Conservation (phyloP, 2,888 invertebrate genomes). For the Cistogaster globosa region DNA sequence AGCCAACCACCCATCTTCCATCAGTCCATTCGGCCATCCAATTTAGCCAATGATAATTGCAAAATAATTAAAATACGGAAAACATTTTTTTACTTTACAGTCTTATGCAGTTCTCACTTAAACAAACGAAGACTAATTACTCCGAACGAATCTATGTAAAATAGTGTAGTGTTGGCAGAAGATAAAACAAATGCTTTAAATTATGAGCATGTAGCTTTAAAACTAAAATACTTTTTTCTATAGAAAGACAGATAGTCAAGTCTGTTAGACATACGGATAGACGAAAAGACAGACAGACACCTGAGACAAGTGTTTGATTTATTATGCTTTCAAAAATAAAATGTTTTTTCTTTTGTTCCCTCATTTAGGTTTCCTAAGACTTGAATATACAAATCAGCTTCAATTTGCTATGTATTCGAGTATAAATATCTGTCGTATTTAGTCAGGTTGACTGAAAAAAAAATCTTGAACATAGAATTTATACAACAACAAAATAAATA, state of each 20-base stretch:
- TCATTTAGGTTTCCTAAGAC: slow-evolving; percentile 4
- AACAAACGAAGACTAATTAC: slow-evolving; percentile 63
- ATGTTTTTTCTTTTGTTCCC: slow-evolving; percentile 1
- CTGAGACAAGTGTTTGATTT: slow-evolving; percentile 72
- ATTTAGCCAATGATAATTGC: slow-evolving; percentile 50
- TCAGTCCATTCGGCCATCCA: slow-evolving; percentile 1
- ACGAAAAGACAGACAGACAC: slow-evolving; percentile 32
- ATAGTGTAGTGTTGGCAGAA: slow-evolving; percentile 21
- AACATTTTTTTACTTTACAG: slow-evolving; percentile 27
- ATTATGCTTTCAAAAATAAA: slow-evolving; percentile 71
- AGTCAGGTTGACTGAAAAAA: slow-evolving; percentile 17
- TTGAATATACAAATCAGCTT: slow-evolving; percentile 48
- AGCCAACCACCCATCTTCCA: not conserved
- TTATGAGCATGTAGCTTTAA: slow-evolving; percentile 45
- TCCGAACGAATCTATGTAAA: slow-evolving; percentile 64
- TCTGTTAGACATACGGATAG: slow-evolving; percentile 12
- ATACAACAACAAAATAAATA: slow-evolving; percentile 9
- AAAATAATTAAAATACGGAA: slow-evolving; percentile 66
- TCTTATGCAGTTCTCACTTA: slow-evolving; percentile 17
- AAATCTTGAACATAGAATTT: slow-evolving; percentile 40
- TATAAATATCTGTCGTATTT: slow-evolving; percentile 2
- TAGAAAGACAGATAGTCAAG: slow-evolving; percentile 19
- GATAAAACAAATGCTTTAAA: slow-evolving; percentile 1
- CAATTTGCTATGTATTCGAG: slow-evolving; percentile 10
- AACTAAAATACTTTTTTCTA: slow-evolving; percentile 33